Base-by-base conservation (phyloP, 1,140 invertebrate genomes). In the Trissolcus basalis region DNA sequence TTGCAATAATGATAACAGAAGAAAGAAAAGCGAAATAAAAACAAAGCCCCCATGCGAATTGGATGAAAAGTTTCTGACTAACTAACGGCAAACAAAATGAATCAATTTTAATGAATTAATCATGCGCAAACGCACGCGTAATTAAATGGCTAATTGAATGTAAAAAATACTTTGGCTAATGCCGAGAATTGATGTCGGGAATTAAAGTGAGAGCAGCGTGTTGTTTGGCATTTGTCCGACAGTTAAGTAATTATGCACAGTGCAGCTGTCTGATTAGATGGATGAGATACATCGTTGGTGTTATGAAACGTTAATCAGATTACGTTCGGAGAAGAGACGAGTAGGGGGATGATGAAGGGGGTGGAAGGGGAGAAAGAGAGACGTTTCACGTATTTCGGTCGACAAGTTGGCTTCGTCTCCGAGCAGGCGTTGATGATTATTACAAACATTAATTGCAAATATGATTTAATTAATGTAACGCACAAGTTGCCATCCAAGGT, bases 401-500 rank as follows among this genome's bases (percentile, higher is more conserved):
- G 49, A 39, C 53, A 53, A 71, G 51, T 75, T 64, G 68, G 54
- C 65, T 73, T 50, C 51, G 45, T 65, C 82, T 82, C 80, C 78
- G 81, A 6, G 2, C 19, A 85, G 81, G 83, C 82, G 83, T 82
- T 83, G 84, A 85, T 86, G 84, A 87, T 86, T 83, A 86, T 81
- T 82, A 84, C 82, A 85, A 86, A 86, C 85, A 87, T 87, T 87
- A 86, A 87, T 86, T 82, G 80, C 84, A 85, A 86, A 87, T 86
- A 85, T 86, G 85, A 85, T 84, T 87, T 82, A 85, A 87, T 86
- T 86, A 86, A 82, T 82, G 80, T 84, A 85, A 83, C 82, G 78
- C 80, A 81, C 76, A 45, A 79, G 71, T 70, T 60, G 61, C 68
- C 51, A 68, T 60, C 65, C 54, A 58, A 69, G 61, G 6, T 58